phyloP scores from a whole-genome alignment of 2,797 vertebrate species.

The Pantherophis alleghaniensis region DNA sequence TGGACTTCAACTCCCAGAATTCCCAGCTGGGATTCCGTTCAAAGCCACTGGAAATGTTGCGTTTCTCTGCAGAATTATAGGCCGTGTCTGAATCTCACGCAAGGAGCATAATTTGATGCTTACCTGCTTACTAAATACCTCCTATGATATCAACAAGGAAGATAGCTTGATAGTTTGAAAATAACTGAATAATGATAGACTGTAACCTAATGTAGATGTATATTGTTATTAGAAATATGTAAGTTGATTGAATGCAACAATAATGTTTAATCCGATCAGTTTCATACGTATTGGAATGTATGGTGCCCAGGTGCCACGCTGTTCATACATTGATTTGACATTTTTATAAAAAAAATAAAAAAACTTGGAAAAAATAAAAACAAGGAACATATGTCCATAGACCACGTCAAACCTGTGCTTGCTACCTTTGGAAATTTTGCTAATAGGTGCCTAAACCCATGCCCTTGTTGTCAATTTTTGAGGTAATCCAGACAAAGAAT shows the following conservation, averaged over 20 bases:
- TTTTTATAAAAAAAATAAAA: no score
- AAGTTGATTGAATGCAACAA: no score
- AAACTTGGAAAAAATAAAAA: neutral
- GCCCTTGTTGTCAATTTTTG: neutral
- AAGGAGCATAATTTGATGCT: neutral
- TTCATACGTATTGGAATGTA: no score
- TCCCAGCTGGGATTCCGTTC: neutral
- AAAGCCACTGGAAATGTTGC: neutral
- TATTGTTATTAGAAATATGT: no score
- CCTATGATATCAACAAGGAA: neutral
- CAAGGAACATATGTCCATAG: neutral
- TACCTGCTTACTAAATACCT: neutral
- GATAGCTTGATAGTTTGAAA: no score
- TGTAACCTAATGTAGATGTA: no score
- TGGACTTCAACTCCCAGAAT: neutral
- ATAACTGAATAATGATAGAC: no score
- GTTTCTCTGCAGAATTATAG: neutral
- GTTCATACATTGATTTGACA: no score
- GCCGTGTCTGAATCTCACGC: neutral
- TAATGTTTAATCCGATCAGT: no score
- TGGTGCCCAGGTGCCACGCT: no score
- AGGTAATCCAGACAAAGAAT: neutral
- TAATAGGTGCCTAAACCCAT: neutral
- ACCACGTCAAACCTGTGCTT: neutral
- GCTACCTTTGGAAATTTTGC: neutral